Evolutionary conservation across 53 echinoderm and acorn worm species (phyloP).

Genomic region (Luidia sarsii): DNA sequence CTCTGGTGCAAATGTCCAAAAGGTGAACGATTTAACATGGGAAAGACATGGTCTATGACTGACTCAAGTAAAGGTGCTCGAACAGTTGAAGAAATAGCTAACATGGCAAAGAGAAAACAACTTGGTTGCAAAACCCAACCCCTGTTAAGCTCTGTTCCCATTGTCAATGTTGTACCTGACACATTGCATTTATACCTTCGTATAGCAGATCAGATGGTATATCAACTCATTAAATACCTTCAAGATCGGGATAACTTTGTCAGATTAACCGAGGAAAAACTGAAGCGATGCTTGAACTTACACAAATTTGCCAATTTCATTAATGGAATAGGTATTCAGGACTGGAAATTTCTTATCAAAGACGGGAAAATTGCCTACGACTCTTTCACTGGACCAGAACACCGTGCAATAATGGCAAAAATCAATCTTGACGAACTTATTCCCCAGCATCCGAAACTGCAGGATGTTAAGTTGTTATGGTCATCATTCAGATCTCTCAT

Average conservation of each 20-base stretch:
- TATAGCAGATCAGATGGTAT: constrained; percentile 34
- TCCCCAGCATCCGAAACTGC: constrained; percentile 32
- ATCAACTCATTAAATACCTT: constrained; percentile 19
- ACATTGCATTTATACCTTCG: constrained; percentile 21
- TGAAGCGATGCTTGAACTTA: constrained; percentile 22
- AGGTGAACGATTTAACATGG: constrained; percentile 27
- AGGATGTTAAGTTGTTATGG: neutral
- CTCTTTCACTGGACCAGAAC: too few relatives aligned
- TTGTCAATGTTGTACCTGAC: constrained; percentile 19
- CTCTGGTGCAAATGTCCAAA: constrained; percentile 69
- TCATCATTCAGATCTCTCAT: neutral
- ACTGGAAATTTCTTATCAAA: constrained; percentile 24
- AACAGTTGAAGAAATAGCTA: constrained; percentile 49
- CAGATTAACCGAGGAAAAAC: neutral
- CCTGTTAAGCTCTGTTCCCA: constrained; percentile 47
- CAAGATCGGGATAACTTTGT: constrained; percentile 15
- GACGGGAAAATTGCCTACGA: constrained; percentile 23
- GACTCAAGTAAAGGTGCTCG: constrained; percentile 46
- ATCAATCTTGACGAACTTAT: constrained; percentile 39
- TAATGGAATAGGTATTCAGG: constrained; percentile 19
- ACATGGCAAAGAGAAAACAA: constrained; percentile 44
- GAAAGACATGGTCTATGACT: constrained; percentile 66
- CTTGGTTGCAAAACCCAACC: constrained; percentile 35
- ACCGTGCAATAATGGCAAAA: constrained; percentile 3
- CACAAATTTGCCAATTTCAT: constrained; percentile 50